These are phyloP conservation scores for Callinectes sapidus DNA, from an alignment of 2,888 invertebrate genomes.

Conservation along the genomic window DNA sequence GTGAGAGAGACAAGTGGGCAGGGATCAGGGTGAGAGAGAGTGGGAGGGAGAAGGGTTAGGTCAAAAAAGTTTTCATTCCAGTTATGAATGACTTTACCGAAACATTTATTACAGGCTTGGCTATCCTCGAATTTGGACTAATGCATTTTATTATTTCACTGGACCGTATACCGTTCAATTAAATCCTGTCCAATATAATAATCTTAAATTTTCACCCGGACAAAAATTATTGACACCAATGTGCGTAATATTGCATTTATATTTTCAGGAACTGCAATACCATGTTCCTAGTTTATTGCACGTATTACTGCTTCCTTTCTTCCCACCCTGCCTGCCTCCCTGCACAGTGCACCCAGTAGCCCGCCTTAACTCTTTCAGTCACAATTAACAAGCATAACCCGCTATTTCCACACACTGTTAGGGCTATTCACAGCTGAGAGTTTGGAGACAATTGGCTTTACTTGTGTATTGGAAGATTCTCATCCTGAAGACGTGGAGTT, in stretches of 20 bases:
- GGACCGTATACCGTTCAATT: slow-evolving; percentile 26
- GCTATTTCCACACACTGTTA: not conserved
- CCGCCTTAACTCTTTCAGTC: not conserved
- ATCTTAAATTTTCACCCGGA: not conserved
- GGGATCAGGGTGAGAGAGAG: not conserved
- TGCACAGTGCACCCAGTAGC: not conserved
- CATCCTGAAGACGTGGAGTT: not conserved
- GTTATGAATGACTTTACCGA: slow-evolving; percentile 23
- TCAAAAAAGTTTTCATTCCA: slow-evolving; percentile 22
- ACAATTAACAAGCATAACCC: not conserved
- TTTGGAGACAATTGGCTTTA: not conserved
- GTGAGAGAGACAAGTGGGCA: not conserved
- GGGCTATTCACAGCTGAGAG: not conserved
- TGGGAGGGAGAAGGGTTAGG: not conserved
- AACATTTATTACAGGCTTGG: slow-evolving; percentile 19
- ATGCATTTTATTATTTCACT: slow-evolving; percentile 23
- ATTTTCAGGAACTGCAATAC: not conserved
- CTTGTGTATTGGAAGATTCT: not conserved
- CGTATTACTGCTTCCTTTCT: not conserved
- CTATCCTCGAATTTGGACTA: slow-evolving; percentile 23
- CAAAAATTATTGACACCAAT: slow-evolving; percentile 14
- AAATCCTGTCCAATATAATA: slow-evolving; percentile 7
- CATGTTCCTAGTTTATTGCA: not conserved
- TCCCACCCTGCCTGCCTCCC: not conserved
- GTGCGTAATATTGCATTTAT: slow-evolving; percentile 6